A percentile compares a stretch with the other conserved stretches of the same genome.
phyloP scores from a whole-genome alignment of 2,113 vertebrate species.

The Saimiri boliviensis region DNA sequence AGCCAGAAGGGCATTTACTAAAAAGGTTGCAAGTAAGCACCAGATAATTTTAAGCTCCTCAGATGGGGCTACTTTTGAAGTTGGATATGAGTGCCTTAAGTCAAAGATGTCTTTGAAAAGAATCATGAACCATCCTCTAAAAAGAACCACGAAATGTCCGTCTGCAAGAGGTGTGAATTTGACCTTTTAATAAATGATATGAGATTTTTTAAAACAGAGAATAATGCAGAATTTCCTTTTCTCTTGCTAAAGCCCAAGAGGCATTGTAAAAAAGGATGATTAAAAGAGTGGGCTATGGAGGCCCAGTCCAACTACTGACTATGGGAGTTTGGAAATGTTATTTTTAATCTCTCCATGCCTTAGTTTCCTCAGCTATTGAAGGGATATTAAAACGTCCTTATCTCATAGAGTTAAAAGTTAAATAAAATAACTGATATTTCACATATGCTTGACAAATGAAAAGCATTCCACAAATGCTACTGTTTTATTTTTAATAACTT shows the following conservation, averaged over 20 bases:
- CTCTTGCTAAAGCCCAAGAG: slow-evolving; percentile 11
- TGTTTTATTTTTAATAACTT: background rate
- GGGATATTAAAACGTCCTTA: background rate
- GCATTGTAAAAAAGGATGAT: slow-evolving; percentile 8
- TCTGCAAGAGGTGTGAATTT: slow-evolving; percentile 55
- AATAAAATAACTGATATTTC: slow-evolving; percentile 25
- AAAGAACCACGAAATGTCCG: slow-evolving; percentile 50
- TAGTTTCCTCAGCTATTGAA: background rate
- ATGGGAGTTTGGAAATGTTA: background rate
- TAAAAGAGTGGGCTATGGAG: background rate
- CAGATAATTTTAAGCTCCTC: slow-evolving; percentile 64
- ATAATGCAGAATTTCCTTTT: slow-evolving; percentile 48
- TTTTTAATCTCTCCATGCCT: background rate
- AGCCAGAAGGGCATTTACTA: slow-evolving; percentile 62
- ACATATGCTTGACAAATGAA: background rate
- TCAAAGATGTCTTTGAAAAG: slow-evolving; percentile 63
- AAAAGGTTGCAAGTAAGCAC: slow-evolving; percentile 67
- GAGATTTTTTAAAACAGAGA: background rate
- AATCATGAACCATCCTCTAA: slow-evolving; percentile 31
- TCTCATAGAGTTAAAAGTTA: background rate
- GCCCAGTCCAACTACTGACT: background rate
- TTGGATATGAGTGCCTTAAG: background rate
- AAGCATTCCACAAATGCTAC: background rate
- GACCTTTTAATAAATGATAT: slow-evolving; percentile 64
- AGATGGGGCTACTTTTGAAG: slow-evolving; percentile 12